Evolutionary conservation across 2,797 vertebrate genomes (phyloP).

Genomic region (Varecia variegata): DNA sequence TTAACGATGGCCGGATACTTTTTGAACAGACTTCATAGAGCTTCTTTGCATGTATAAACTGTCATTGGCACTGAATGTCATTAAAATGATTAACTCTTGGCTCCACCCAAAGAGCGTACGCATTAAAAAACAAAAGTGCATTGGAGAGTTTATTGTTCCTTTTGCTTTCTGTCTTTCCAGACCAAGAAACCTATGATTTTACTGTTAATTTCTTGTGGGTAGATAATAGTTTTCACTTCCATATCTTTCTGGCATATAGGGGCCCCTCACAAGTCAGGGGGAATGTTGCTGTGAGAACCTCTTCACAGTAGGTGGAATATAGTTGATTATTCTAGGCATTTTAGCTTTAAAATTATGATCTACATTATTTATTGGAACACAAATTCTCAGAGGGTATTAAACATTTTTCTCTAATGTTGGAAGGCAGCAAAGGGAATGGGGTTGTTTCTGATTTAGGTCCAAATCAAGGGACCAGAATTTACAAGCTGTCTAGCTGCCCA

Average conservation of each 20-base stretch:
- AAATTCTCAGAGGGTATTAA: background rate
- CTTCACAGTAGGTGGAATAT: background rate
- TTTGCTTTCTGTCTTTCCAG: background rate
- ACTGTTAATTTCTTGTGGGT: background rate
- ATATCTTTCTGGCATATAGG: background rate
- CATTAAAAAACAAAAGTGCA: background rate
- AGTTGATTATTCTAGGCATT: background rate
- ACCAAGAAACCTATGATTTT: background rate
- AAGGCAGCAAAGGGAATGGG: background rate
- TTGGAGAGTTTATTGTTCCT: background rate
- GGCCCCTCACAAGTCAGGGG: background rate
- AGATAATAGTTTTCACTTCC: background rate
- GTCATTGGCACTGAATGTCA: background rate
- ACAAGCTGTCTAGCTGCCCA: background rate
- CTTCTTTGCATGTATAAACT: background rate
- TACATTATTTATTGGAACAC: background rate
- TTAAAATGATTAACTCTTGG: background rate
- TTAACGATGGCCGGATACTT: no score
- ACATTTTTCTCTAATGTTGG: background rate
- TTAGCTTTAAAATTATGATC: background rate
- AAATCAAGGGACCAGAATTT: background rate
- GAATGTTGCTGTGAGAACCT: background rate
- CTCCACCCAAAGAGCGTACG: background rate
- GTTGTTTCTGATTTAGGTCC: slow-evolving; percentile 16
- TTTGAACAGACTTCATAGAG: no score